These are phyloP conservation scores for Spilarctia lutea DNA, from an alignment of 2,888 invertebrate genomes.

Conservation along the genomic window DNA sequence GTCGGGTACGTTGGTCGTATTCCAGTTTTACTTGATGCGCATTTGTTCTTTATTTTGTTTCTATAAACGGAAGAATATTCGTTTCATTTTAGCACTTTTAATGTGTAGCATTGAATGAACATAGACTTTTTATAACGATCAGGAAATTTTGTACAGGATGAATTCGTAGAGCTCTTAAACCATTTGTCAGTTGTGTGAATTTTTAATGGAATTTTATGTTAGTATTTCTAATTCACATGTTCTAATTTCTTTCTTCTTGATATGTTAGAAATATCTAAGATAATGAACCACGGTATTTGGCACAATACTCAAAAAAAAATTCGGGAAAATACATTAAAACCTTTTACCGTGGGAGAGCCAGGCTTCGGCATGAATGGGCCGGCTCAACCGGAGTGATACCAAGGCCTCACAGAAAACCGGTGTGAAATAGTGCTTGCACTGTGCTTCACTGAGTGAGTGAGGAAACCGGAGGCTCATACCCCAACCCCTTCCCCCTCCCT, in stretches of 20 bases:
- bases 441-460: too few species aligned
- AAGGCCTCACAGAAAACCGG: too few species aligned
- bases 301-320: neutral
- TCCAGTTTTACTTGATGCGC: conserved; percentile 5
- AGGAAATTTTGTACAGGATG: neutral
- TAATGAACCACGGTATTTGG: too few species aligned
- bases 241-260: too few species aligned
- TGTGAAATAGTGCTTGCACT: too few species aligned
- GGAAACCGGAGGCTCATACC: too few species aligned
- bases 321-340: too few species aligned
- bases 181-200: neutral
- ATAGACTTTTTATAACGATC: neutral
- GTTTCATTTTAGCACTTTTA: neutral
- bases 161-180: neutral
- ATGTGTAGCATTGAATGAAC: neutral
- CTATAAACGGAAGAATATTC: neutral
- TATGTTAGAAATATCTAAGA: too few species aligned
- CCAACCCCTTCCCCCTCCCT: too few species aligned
- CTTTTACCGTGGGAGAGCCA: too few species aligned
- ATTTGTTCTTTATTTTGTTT: conserved; percentile 2
- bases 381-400: too few species aligned
- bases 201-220: neutral
- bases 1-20: conserved; percentile 4
- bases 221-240: neutral
- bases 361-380: too few species aligned